Conservation (phyloP, 2,113 vertebrate species). For the Crotalus horridus region DNA sequence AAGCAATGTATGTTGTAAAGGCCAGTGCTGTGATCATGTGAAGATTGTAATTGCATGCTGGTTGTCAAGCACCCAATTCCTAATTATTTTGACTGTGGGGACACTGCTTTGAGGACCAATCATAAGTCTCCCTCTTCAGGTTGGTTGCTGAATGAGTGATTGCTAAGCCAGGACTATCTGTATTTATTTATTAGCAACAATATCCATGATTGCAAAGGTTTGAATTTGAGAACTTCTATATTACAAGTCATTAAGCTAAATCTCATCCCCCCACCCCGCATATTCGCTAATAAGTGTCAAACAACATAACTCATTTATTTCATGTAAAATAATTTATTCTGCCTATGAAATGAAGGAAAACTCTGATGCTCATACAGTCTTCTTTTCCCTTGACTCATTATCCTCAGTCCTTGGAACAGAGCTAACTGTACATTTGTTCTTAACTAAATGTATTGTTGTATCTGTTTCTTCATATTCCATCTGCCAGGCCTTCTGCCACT, state of each 20-base stretch:
- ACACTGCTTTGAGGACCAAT: neutral
- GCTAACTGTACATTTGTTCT: slow-evolving; percentile 40
- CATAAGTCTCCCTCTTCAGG: neutral
- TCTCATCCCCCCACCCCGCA: neutral
- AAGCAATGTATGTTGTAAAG: neutral
- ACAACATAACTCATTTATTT: slow-evolving; percentile 7
- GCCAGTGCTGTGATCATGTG: neutral
- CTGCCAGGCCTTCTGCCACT: slow-evolving; percentile 53
- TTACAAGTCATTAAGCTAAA: neutral
- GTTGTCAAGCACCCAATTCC: neutral
- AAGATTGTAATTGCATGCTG: neutral
- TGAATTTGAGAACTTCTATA: too few species aligned
- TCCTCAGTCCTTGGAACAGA: slow-evolving; percentile 7
- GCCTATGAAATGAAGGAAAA: slow-evolving; percentile 37
- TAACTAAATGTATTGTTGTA: slow-evolving; percentile 39
- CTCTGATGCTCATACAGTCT: slow-evolving; percentile 47
- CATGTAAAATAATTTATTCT: slow-evolving; percentile 5
- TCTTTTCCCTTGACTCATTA: slow-evolving; percentile 43
- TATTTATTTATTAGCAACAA: neutral
- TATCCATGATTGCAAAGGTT: neutral
- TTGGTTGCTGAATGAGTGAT: neutral
- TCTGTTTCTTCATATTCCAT: slow-evolving; percentile 47
- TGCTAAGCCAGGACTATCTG: neutral
- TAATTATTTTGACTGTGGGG: neutral
- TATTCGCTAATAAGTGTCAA: neutral